Evolutionary conservation across 30 jellyfish, hydroid and myxozoan genomes (phyloP), one percentile per base, ranked within the genome.

Genomic region (Phacellophora camtschatica): DNA sequence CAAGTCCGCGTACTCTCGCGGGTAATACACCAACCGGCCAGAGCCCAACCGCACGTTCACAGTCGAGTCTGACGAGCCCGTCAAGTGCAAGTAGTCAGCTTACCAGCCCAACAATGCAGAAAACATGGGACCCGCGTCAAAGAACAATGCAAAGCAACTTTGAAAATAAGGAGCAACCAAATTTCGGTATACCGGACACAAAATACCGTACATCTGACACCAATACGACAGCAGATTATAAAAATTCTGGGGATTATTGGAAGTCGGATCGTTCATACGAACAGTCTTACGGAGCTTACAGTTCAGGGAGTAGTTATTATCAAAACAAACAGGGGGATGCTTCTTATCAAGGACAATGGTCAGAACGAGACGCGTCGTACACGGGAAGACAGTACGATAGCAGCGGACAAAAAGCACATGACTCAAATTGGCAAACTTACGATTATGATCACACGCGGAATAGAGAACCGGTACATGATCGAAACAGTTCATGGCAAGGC

Each of bases 1-100:
- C 80, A 27, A 76, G 88, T 39, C 89, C 89, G 10, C 46, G 77
- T 0, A 32, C 24, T 48, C 55, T 54, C 22, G 15, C 63, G 22
- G n/a, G 67, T 68, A 51, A 72, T 32, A 30, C 81, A n/a, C 41
- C 74, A 32, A 39, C 32, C 46, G 22, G 73, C 33, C 81, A 77
- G 48, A 77, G 82, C 31, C 89, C 89, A 15, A 23, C 77, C 9
- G 27, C 77, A 7, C 66, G 73, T 15, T 56, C 72, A 15, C 72
- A 46, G 72, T 22, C 71, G 29, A 67, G 66, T 49, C 66, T 77
- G 23, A 49, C 89, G 1, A 77, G 89, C 30, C 89, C 89, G 15
- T 28, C 81, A 23, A 43, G 73, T 45, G 77, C 81, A 29, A 30
- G 82, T 24, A 43, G 73, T 22, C 71, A 48, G 39, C 8, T 45